Evolutionary conservation across 2,797 vertebrate species (phyloP).

Genomic region (Pogonophryne albipinna): DNA sequence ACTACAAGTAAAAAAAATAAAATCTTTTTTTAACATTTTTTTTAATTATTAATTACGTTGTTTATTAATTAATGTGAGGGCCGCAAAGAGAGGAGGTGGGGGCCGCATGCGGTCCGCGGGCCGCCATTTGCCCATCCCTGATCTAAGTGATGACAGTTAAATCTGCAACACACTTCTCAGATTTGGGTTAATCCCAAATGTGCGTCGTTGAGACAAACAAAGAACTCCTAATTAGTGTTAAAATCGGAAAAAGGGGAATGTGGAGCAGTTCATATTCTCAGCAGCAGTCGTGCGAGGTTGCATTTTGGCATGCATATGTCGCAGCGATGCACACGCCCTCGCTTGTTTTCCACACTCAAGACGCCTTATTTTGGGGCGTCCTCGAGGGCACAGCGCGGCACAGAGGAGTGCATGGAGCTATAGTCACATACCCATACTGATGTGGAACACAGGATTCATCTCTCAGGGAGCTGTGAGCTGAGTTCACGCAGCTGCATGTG

Average conservation of each 20-base stretch:
- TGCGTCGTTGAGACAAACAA: slow-evolving; percentile 72
- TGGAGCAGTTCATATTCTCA: slow-evolving; percentile 31
- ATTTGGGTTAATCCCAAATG: slow-evolving; percentile 69
- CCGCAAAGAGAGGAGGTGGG: too few species aligned
- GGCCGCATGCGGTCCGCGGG: too few species aligned
- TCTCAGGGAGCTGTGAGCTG: slow-evolving; percentile 37
- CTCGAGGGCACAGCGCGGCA: slow-evolving; percentile 37
- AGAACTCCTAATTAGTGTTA: slow-evolving; percentile 72
- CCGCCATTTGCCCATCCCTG: too few species aligned
- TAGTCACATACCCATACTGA: slow-evolving; percentile 38
- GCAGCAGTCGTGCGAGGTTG: slow-evolving; percentile 43
- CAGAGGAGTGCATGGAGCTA: slow-evolving; percentile 1
- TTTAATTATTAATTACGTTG: too few species aligned
- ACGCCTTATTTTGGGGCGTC: slow-evolving; percentile 55
- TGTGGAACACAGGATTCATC: slow-evolving; percentile 28
- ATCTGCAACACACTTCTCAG: slow-evolving; percentile 63
- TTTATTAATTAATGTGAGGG: too few species aligned
- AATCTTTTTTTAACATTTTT: too few species aligned
- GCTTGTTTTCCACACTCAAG: slow-evolving; percentile 43
- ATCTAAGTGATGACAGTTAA: slow-evolving; percentile 76
- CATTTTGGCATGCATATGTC: slow-evolving; percentile 49
- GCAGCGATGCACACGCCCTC: slow-evolving; percentile 33
- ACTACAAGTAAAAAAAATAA: too few species aligned
- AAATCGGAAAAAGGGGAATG: slow-evolving; percentile 55
- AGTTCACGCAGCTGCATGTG: slow-evolving; percentile 34